A percentile compares a stretch with the other conserved stretches of the same genome.
Evolutionary conservation across 2,113 vertebrate genomes (phyloP).

Genomic region (Dromiciops gliroides): DNA sequence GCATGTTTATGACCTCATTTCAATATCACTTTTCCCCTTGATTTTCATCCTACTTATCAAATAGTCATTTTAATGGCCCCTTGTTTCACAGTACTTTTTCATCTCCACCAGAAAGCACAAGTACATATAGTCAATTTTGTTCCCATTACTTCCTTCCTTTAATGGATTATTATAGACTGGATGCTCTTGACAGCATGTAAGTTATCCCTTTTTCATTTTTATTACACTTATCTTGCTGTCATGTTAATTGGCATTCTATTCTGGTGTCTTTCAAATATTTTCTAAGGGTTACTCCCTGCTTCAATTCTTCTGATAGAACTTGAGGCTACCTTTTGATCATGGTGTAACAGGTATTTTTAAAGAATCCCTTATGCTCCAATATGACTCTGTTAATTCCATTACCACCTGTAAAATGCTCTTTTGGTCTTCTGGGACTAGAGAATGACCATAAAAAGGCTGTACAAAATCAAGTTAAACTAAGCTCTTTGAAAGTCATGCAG

Average conservation of each 20-base stretch:
- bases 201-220: no score
- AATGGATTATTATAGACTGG: background rate
- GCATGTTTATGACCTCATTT: background rate
- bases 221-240: background rate
- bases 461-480: conserved; percentile 18
- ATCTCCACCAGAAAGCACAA: background rate
- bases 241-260: background rate
- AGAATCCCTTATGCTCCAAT: background rate
- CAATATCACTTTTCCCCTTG: background rate
- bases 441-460: background rate
- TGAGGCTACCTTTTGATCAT: background rate
- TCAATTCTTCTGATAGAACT: background rate
- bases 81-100: background rate
- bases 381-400: background rate
- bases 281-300: background rate
- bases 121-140: background rate
- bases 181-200: background rate
- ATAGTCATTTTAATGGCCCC: background rate
- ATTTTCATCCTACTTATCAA: background rate
- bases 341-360: background rate
- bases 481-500: background rate
- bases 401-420: background rate
- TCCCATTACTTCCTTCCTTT: background rate
- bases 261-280: background rate
- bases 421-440: conserved; percentile 5